Conservation (phyloP, 1,140 invertebrate genomes). For the Drosophila pandora region DNA sequence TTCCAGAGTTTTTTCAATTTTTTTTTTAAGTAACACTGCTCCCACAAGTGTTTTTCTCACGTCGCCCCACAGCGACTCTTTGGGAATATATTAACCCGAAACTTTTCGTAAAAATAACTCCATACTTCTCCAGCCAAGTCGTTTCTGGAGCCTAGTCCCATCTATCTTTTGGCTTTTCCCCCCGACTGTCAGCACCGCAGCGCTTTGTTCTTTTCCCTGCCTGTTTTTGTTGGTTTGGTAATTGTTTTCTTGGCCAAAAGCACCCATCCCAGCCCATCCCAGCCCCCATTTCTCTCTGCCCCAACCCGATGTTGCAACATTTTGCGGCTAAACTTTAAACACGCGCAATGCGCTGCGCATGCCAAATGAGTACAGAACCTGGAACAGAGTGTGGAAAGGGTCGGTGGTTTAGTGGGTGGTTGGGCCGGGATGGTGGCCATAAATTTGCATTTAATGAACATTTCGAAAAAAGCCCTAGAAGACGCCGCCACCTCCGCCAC, state of each 20-base stretch:
- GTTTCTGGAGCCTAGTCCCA: conserved; percentile 37
- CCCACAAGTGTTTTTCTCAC: conserved; percentile 31
- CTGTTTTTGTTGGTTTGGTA: conserved; percentile 41
- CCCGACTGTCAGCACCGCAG: conserved; percentile 62
- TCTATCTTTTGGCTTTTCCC: conserved; percentile 55
- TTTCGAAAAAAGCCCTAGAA: conserved; percentile 44
- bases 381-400: neutral
- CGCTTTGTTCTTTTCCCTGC: conserved; percentile 36
- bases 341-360: conserved; percentile 75
- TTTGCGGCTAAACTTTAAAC: conserved; percentile 72
- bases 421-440: conserved; percentile 39
- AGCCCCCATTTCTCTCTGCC: conserved; percentile 8
- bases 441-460: conserved; percentile 82
- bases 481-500: neutral
- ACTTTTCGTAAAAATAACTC: conserved; percentile 19
- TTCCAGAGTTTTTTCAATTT: conserved; percentile 16
- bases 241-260: conserved; percentile 70
- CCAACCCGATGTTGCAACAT: conserved; percentile 28
- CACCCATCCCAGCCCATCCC: conserved; percentile 3
- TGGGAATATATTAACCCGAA: conserved; percentile 35
- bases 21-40: neutral
- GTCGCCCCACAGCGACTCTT: conserved; percentile 12
- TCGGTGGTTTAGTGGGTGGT: neutral
- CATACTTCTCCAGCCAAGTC: conserved; percentile 3
- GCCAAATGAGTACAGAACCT: conserved; percentile 61